phyloP scores from a whole-genome alignment of 2,113 vertebrate genomes.

The Brachypodius melanocephalos region DNA sequence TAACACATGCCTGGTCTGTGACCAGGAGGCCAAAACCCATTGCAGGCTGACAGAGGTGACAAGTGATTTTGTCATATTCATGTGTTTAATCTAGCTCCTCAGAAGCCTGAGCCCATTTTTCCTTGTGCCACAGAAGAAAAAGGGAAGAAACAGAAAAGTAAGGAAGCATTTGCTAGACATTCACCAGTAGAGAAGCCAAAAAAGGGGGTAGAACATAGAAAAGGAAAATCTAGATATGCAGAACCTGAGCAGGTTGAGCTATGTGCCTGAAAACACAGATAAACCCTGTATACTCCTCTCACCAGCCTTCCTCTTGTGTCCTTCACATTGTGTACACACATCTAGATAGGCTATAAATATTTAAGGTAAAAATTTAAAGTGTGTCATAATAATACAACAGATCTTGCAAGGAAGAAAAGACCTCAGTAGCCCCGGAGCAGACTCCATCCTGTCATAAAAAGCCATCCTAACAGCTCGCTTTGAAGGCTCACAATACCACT shows the following conservation, averaged over 20 bases:
- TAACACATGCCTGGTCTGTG: slow-evolving; percentile 5
- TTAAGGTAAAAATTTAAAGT: slow-evolving; percentile 39
- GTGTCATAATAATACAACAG: slow-evolving; percentile 14
- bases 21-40: slow-evolving; percentile 20
- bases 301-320: background rate
- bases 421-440: slow-evolving; percentile 1
- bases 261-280: background rate
- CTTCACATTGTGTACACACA: background rate
- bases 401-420: background rate
- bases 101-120: background rate
- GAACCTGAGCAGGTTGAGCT: background rate
- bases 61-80: background rate
- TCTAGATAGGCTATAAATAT: slow-evolving; percentile 39
- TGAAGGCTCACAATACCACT: slow-evolving; percentile 23
- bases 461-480: background rate
- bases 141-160: background rate
- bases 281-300: background rate
- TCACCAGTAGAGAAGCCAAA: background rate
- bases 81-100: background rate
- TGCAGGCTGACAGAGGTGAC: slow-evolving; percentile 15
- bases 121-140: background rate
- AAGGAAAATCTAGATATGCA: background rate
- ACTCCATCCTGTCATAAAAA: slow-evolving; percentile 21
- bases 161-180: background rate
- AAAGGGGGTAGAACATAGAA: background rate